Conservation (phyloP, 37 sponge, comb jelly and placozoan genomes). For the Amphimedon queenslandica region DNA sequence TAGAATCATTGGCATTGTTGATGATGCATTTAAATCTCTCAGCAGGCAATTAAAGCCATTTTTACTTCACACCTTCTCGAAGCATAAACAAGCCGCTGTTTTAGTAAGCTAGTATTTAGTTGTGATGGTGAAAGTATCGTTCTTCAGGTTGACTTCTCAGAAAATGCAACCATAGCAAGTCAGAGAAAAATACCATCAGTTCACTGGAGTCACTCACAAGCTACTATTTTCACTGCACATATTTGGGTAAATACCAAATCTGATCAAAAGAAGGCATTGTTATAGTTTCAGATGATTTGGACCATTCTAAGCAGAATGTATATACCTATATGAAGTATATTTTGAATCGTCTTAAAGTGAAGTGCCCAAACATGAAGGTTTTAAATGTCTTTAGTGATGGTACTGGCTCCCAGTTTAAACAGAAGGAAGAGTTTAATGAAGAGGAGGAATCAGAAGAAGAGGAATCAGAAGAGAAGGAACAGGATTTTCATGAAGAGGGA, state of each 20-base stretch:
- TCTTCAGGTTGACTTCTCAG: constrained; percentile 42
- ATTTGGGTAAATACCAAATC: constrained; percentile 20
- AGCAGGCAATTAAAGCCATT: constrained; percentile 25
- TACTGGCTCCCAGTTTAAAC: constrained; percentile 37
- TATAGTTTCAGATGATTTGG: constrained; percentile 31
- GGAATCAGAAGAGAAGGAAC: background rate
- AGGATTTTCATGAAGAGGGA: background rate
- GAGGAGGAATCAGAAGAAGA: constrained; percentile 9
- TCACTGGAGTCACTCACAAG: constrained; percentile 31
- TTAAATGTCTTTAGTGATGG: constrained; percentile 40
- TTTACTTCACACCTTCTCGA: constrained; percentile 26
- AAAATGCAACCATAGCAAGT: constrained; percentile 28
- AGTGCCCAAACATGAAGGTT: constrained; percentile 15
- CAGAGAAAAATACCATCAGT: constrained; percentile 32
- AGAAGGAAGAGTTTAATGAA: constrained; percentile 4
- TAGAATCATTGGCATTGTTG: constrained; percentile 21
- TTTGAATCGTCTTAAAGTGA: constrained; percentile 13
- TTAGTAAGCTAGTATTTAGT: constrained; percentile 4
- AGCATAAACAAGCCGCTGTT: constrained; percentile 24
- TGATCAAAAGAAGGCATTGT: constrained; percentile 10
- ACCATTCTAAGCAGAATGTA: constrained; percentile 36
- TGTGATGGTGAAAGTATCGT: constrained; percentile 28
- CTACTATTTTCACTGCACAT: constrained; percentile 40
- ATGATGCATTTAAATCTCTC: constrained; percentile 2
- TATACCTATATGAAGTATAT: constrained; percentile 32